Base-by-base conservation (phyloP, 2,113 vertebrate species). In the Gymnogyps californianus region DNA sequence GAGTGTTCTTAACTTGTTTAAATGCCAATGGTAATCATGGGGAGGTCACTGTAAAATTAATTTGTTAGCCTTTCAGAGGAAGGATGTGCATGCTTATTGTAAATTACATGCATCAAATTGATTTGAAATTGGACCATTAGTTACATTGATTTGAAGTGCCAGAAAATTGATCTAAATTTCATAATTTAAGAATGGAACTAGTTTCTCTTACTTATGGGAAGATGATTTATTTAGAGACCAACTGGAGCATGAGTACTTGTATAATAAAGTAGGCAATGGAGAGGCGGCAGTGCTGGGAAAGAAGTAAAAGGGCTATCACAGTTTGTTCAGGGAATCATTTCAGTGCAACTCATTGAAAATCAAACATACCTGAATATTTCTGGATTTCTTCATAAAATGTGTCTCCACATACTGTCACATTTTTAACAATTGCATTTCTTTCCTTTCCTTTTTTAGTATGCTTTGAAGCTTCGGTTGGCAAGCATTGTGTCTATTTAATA, bases 141-240 rank as follows among this genome's bases (percentile, higher is more conserved):
- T 96, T 94, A 93, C 78, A 91, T 84, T 97, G 96, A 98, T 96
- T 97, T 97, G 92, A 97, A 96, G 81, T 95, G 83, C 95, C 81
- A 97, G 96, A 96, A 98, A 96, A 98, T 96, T 96, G 82, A 95
- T 96, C 85, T 92, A 93, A 96, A 97, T 96, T 97, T 97, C 92
- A 91, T 98, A 95, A 97, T 96, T 96, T 90, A 95, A 87, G 93
- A 96, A 86, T 92, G 88, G 71, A 95, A 91, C 87, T 79, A 93
- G 89, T 94, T 96, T 96, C 64, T 96, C 80, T 89, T 96, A 90
- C 72, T 96, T 96, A 86, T 1, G 31, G 58, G 57, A 89, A 22
- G 80, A 72, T 96, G 94, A 96, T 97, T 95, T 96, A 97, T 97
- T 97, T 95, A 96, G 85, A 97, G 79, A 90, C 64, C 72, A 95